A percentile compares a stretch with the other conserved stretches of the same genome.
These are phyloP conservation scores for Crocidura indochinensis DNA, from an alignment of 2,797 vertebrate genomes.

Conservation along the genomic window DNA sequence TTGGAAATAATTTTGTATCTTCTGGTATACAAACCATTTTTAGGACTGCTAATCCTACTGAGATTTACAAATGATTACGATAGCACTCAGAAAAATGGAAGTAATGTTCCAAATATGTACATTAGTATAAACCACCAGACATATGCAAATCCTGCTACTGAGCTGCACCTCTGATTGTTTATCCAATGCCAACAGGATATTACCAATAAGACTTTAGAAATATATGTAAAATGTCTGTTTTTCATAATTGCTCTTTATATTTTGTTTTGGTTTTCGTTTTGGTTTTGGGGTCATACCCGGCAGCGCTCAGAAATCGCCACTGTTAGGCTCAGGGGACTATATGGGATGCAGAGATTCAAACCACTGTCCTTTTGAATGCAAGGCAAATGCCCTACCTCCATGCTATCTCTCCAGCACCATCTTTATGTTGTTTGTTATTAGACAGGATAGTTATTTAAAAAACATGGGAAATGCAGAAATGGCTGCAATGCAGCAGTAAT, in stretches of 20 bases:
- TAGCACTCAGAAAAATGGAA: constrained; percentile 94
- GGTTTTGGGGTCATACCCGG: too few relatives aligned
- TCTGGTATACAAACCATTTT: constrained; percentile 94
- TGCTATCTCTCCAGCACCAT: too few relatives aligned
- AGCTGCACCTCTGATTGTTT: constrained; percentile 94
- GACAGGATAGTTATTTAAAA: constrained; percentile 94
- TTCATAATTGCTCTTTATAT: constrained; percentile 96
- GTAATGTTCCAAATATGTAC: constrained; percentile 93
- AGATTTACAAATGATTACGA: constrained; percentile 96
- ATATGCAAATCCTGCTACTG: constrained; percentile 94
- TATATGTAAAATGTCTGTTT: constrained; percentile 92
- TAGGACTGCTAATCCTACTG: constrained; percentile 92
- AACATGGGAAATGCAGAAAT: constrained; percentile 92
- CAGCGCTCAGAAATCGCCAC: too few relatives aligned
- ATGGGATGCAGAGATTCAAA: too few relatives aligned
- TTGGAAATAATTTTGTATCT: constrained; percentile 92
- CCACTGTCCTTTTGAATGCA: too few relatives aligned
- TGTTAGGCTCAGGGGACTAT: too few relatives aligned
- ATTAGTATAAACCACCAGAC: constrained; percentile 96
- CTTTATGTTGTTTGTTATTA: constrained; percentile 89
- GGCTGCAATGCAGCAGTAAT: constrained; percentile 95
- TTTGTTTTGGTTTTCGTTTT: constrained; percentile 23
- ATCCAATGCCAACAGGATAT: constrained; percentile 96
- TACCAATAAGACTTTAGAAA: constrained; percentile 94
- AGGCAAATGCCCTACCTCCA: too few relatives aligned